phyloP scores from a whole-genome alignment of 1,140 invertebrate genomes.

The Drosophila punjabiensis region DNA sequence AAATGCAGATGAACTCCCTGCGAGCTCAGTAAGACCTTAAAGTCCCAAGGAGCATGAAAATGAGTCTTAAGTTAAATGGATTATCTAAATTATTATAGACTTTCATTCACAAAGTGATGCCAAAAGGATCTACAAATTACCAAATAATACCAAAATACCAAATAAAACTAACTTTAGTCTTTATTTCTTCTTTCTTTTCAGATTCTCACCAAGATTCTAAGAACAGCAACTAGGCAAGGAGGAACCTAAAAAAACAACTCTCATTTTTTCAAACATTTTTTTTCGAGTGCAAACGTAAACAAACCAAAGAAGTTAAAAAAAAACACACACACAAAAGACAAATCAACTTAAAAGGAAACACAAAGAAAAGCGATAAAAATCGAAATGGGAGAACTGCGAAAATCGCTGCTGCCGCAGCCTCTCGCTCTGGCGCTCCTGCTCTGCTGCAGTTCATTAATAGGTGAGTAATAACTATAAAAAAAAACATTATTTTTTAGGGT shows the following conservation, averaged over 20 bases:
- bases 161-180: background rate
- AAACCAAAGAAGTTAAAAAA: conserved; percentile 42
- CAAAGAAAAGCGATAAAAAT: conserved; percentile 34
- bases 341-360: conserved; percentile 8
- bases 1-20: conserved; percentile 37
- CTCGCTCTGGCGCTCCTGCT: conserved; percentile 50
- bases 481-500: conserved; percentile 19
- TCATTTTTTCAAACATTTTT: conserved; percentile 58
- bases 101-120: background rate
- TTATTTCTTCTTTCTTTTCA: background rate
- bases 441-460: conserved; percentile 75
- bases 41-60: too few species aligned
- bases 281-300: conserved; percentile 45
- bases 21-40: background rate
- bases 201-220: background rate
- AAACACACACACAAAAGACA: conserved; percentile 5
- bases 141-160: background rate
- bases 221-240: background rate
- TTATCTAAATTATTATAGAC: background rate
- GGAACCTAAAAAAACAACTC: conserved; percentile 7
- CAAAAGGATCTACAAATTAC: background rate
- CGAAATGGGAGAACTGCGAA: conserved; percentile 70
- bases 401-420: conserved; percentile 55
- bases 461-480: conserved; percentile 53
- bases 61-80: too few species aligned